Conservation (phyloP, 1,140 invertebrate species). For the Conopomorpha cramerella region DNA sequence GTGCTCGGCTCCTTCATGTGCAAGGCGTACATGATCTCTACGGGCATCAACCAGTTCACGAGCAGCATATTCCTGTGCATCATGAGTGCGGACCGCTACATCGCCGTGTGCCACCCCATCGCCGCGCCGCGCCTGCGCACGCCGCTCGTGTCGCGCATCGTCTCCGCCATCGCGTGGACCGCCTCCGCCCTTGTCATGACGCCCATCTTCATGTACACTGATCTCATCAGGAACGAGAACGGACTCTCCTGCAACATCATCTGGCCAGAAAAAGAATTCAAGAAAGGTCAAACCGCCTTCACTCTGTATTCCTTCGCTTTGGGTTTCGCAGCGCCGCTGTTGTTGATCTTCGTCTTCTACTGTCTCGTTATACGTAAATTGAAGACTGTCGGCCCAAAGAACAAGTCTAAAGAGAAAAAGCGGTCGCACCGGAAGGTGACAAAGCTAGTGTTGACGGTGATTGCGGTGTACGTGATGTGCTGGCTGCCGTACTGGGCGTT, state of each 20-base stretch:
- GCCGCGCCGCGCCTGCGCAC: constrained; percentile 83
- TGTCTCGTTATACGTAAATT: constrained; percentile 91
- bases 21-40: constrained; percentile 91
- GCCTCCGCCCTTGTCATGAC: constrained; percentile 85
- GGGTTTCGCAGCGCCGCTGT: constrained; percentile 90
- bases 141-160: constrained; percentile 83
- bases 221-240: constrained; percentile 64
- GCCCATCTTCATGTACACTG: constrained; percentile 92
- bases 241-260: constrained; percentile 80
- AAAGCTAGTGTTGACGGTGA: constrained; percentile 92
- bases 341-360: constrained; percentile 95
- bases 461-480: constrained; percentile 94
- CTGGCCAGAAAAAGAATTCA: constrained; percentile 71
- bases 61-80: constrained; percentile 92
- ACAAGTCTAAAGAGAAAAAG: constrained; percentile 92
- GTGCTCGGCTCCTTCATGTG: constrained; percentile 90
- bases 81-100: constrained; percentile 95
- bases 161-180: constrained; percentile 83
- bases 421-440: constrained; percentile 91
- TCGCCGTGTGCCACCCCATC: constrained; percentile 95
- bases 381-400: constrained; percentile 83
- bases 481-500: constrained; percentile 97
- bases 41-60: constrained; percentile 95
- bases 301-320: constrained; percentile 91
- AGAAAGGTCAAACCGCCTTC: constrained; percentile 68